Evolutionary conservation across 2,113 vertebrate species (phyloP).

Genomic region (Paramormyrops kingsleyae): DNA sequence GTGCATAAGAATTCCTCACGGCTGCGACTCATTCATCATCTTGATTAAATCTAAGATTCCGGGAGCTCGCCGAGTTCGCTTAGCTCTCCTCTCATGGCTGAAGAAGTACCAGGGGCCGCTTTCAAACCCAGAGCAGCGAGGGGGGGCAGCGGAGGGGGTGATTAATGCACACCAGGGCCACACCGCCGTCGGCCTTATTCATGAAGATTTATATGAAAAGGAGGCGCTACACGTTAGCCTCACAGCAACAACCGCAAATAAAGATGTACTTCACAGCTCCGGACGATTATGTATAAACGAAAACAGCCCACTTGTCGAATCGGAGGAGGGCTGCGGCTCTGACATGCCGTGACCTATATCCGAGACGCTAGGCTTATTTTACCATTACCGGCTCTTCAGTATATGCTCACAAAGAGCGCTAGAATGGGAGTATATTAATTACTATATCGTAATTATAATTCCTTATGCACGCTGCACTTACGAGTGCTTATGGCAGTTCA

Average conservation of each 20-base stretch:
- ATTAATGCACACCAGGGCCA: background rate
- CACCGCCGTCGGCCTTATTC: background rate
- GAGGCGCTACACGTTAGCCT: background rate
- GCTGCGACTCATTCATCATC: constrained; percentile 3
- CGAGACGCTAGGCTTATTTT: background rate
- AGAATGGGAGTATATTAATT: background rate
- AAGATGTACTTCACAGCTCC: background rate
- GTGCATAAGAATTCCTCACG: background rate
- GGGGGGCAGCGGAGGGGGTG: background rate
- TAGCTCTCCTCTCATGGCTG: background rate
- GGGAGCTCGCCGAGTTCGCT: background rate
- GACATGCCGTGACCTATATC: background rate
- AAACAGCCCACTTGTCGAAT: constrained; percentile 8
- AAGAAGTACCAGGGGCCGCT: background rate
- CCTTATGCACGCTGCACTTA: background rate
- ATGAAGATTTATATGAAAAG: constrained; percentile 8
- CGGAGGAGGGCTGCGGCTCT: background rate
- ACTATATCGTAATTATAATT: background rate
- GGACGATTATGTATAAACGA: background rate
- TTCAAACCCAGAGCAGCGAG: background rate
- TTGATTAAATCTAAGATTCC: constrained; percentile 15
- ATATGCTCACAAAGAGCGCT: background rate
- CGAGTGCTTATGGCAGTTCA: background rate
- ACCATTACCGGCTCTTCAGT: background rate
- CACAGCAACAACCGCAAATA: background rate